Conservation (phyloP, 2,888 invertebrate genomes). For the Calliopum simillimum region DNA sequence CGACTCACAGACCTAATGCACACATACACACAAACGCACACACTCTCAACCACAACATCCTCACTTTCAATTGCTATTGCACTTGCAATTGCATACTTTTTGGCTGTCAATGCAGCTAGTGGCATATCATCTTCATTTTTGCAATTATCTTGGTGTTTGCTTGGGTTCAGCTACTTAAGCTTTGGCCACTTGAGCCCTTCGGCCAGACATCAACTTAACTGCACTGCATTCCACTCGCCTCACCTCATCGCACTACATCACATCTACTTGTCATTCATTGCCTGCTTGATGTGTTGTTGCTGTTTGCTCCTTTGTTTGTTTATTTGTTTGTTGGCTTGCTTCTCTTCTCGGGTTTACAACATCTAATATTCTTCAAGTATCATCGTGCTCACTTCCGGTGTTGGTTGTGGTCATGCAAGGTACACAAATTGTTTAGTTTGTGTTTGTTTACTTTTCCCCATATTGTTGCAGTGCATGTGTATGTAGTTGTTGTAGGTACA, state of each 20-base stretch:
- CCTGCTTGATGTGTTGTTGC: neutral
- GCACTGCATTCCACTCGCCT: neutral
- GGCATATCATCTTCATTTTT: conserved; percentile 8
- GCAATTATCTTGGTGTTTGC: conserved; percentile 12
- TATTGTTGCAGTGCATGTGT: neutral
- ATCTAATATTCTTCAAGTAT: conserved; percentile 44
- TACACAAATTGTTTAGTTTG: conserved; percentile 16
- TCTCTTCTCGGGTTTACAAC: conserved; percentile 34
- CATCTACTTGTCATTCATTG: conserved; percentile 6
- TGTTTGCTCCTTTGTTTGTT: conserved; percentile 2
- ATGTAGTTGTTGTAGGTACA: neutral
- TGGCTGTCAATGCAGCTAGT: conserved; percentile 5
- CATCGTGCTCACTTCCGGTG: conserved; percentile 42
- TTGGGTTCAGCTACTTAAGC: neutral
- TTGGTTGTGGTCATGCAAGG: conserved; percentile 38
- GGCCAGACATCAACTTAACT: neutral
- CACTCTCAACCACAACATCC: neutral
- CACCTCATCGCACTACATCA: neutral
- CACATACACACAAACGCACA: neutral
- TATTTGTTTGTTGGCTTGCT: conserved; percentile 5
- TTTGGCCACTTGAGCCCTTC: neutral
- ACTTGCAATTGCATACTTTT: conserved; percentile 14
- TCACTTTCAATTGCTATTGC: neutral
- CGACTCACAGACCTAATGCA: neutral
- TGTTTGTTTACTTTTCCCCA: neutral